Evolutionary conservation across 2,888 invertebrate genomes (phyloP), one percentile per base, ranked within the genome.

Genomic region (Tetranychus piercei): DNA sequence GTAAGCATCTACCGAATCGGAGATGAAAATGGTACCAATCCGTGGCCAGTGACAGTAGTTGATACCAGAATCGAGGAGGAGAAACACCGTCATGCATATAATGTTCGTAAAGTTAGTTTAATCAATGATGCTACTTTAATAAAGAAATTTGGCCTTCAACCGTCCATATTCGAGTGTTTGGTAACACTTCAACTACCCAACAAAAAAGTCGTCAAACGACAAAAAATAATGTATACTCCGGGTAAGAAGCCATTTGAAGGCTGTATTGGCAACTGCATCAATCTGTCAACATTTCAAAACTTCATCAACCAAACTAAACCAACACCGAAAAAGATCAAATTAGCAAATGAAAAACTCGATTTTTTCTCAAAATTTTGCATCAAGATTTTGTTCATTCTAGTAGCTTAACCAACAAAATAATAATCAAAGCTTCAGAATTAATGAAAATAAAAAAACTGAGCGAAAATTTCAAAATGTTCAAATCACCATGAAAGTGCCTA

Each of bases 1-100:
- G 75, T 79, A 72, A 77, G 76, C 8, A 77, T 79, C 45, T 78
- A 79, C 73, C 77, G 77, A 43, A n/a, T 71, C 0, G 34, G 69
- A 20, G 71, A 71, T 45, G 20, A n/a, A 6, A 45, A 71, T 20
- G 71, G 71, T 44, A 71, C 71, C 6, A 44, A 71, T 71, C 71
- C 71, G 11, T 44, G 44, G 20, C 69, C 69, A 69, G n/a, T 71
- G 18, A n/a, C 45, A 20, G 44, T 44, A 6, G 71, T 71, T 11
- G 71, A 71, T 20, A 71, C 44, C 6, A 18, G 45, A 44, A 69
- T 69, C 4, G 71, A 71, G 6, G 45, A 45, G 45, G 34, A 20
- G 9, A 71, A n/a, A 43, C 69, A 20, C 7, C n/a, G 9, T 9
- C 43, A 44, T 44, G 15, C 71, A 6, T 71, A 71, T 45, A 71